Evolutionary conservation across 2,113 vertebrate genomes (phyloP).

Genomic region (Varanus komodoensis): DNA sequence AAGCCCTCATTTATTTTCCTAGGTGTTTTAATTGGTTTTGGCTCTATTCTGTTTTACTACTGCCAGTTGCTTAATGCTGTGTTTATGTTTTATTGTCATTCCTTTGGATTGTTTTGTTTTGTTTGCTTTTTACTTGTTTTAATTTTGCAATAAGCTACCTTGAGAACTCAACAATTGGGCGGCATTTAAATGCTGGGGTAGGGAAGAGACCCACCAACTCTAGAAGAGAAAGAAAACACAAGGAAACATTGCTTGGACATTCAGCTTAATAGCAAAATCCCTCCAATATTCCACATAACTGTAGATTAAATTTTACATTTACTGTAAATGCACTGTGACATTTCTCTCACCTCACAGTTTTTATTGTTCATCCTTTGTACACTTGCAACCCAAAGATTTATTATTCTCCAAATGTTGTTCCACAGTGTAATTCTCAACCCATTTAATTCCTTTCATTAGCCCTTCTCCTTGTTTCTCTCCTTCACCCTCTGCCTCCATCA

Average conservation of each 20-base stretch:
- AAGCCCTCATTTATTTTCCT: not conserved
- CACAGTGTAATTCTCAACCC: constrained; percentile 52
- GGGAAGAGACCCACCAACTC: not conserved
- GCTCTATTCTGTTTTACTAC: not conserved
- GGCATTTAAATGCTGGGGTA: not conserved
- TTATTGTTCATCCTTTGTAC: constrained; percentile 44
- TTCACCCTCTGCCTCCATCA: constrained; percentile 49
- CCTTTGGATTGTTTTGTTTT: not conserved
- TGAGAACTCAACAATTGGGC: not conserved
- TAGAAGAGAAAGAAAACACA: constrained; percentile 15
- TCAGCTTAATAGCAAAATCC: constrained; percentile 32
- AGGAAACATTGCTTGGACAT: not conserved
- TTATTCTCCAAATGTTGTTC: constrained; percentile 45
- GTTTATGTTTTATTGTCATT: not conserved
- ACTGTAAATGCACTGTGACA: constrained; percentile 12
- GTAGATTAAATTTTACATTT: constrained; percentile 23
- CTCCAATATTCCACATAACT: not conserved
- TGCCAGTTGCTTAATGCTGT: not conserved
- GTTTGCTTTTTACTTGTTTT: not conserved
- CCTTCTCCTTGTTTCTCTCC: constrained; percentile 57
- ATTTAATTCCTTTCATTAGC: constrained; percentile 62
- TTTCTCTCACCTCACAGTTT: constrained; percentile 33
- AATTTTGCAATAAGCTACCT: not conserved
- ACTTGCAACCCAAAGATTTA: constrained; percentile 45
- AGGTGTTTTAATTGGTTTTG: not conserved